Conservation (phyloP, 1,140 invertebrate genomes). For the Pollicipes pollicipes region DNA sequence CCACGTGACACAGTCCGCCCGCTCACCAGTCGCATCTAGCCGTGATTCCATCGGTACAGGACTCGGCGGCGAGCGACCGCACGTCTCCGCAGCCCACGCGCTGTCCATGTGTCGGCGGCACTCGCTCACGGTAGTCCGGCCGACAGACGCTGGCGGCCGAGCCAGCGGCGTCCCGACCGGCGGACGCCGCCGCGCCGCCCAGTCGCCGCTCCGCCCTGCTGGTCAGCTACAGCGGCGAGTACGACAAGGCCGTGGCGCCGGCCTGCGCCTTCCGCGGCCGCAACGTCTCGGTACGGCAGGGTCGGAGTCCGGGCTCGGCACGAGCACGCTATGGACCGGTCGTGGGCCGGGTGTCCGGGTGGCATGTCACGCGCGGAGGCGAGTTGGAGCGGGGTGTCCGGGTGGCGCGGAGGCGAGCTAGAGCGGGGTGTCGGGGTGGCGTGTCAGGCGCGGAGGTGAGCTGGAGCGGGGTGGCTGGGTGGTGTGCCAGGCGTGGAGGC, state of each 20-base stretch:
- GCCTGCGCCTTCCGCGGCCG: not conserved
- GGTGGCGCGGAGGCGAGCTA: too few relatives aligned
- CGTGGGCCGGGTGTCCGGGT: not conserved
- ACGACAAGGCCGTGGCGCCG: not conserved
- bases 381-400: too few relatives aligned
- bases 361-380: not conserved
- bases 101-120: not conserved
- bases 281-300: conserved; percentile 2
- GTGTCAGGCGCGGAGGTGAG: too few relatives aligned
- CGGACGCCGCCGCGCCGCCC: too few relatives aligned
- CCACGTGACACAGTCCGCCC: not conserved
- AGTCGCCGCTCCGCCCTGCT: not conserved
- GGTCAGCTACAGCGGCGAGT: not conserved
- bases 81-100: too few relatives aligned
- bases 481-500: not conserved
- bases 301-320: not conserved
- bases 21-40: too few relatives aligned
- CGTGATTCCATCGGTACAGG: too few relatives aligned
- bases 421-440: too few relatives aligned
- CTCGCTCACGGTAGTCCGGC: too few relatives aligned
- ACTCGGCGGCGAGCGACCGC: too few relatives aligned
- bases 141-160: too few relatives aligned
- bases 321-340: not conserved
- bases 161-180: too few relatives aligned
- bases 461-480: not conserved